Base-by-base conservation (phyloP, 2,888 invertebrate species). In the Sinohyriopsis cumingii region DNA sequence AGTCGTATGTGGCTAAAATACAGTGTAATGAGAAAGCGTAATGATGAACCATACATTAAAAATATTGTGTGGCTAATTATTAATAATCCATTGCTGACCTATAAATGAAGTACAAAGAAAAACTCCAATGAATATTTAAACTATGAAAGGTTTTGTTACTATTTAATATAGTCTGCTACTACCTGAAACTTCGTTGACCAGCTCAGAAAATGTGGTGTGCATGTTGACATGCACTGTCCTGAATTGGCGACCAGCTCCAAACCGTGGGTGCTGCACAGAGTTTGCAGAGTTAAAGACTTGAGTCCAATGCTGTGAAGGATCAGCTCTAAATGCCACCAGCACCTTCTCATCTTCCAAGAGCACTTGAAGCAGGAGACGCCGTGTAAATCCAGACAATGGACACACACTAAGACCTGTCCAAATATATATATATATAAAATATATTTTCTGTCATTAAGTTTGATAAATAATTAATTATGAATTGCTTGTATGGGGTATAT, bases 291-390 rank as follows among this genome's bases (percentile, higher is more conserved):
- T 71, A 62, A 82, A 77, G 89, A 65, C 80, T 69, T 84, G 82
- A 57, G 85, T 73, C 61, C 78, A 81, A 63, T 77, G 77, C 67
- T 82, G 78, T 63, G 75, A 75, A 24, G 78, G 79, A 12, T 77
- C 66, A 20, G 80, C 77, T 57, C 78, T 90, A 71, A 96, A 93
- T 80, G 94, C 94, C 33, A 96, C 94, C 33, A 94, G 92, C 74
- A 95, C 93, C 83, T 95, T 95, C 91, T 96, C 96, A 85, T 94
- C 95, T 85, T 96, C 96, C 76, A 97, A 91, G 76, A 97, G 91
- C 69, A 97, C 92, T 85, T 97, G 96, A 67, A 97, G 91, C 78
- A 97, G 94, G 71, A 97, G 91, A 67, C 96, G 93, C 53, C 97
- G 93, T 59, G 96, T 95, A 91, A 97, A 97, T 12, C 96, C 96